Evolutionary conservation across 2,113 vertebrate genomes (phyloP), one percentile per base, ranked within the genome.

Genomic region (Chloebia gouldiae): DNA sequence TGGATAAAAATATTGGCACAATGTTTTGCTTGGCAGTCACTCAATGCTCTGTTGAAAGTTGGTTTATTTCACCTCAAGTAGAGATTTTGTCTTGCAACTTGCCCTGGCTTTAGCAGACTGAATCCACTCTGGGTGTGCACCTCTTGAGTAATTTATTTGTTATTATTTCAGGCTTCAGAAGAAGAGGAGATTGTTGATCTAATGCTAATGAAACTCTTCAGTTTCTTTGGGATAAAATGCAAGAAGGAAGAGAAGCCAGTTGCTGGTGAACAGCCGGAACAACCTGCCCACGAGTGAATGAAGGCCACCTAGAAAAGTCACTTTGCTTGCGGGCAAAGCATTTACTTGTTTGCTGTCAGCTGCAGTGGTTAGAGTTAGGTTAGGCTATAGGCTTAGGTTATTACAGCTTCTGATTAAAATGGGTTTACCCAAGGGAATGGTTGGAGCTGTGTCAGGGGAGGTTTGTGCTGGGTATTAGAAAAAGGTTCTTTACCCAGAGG

Each of bases 161-260:
- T 66, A 39, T 69, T 72, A 28, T 96, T 97, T 40, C 78, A 99
- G 99, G 97, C 98, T n/a, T 99, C 98, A 3, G 99, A 99, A 85
- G 99, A 99, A 60, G 98, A 98, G 45, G 99, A 99, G 97, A 99
- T 99, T n/a, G 98, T 98, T 6, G 98, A 99, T 72, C 96, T 99
- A 91, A 98, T 99, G 98, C 84, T 99, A 66, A 98, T 97, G 97
- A 99, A 99, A 97, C 94, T 99, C 77, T 98, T 98, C 97, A 98
- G 98, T 92, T 98, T 99, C 90, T 97, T 99, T 18, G 99, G 99
- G 45, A 90, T 99, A 77, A 98, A 98, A 94, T 96, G 88, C 85
- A 99, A 98, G 97, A 98, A 97, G 75, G 95, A 97, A 57, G 90
- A 81, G 14, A 88, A 80, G 6, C 54, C 50, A 2, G 33, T 6